Evolutionary conservation across 2,113 vertebrate genomes (phyloP).

Genomic region (Numenius arquata): DNA sequence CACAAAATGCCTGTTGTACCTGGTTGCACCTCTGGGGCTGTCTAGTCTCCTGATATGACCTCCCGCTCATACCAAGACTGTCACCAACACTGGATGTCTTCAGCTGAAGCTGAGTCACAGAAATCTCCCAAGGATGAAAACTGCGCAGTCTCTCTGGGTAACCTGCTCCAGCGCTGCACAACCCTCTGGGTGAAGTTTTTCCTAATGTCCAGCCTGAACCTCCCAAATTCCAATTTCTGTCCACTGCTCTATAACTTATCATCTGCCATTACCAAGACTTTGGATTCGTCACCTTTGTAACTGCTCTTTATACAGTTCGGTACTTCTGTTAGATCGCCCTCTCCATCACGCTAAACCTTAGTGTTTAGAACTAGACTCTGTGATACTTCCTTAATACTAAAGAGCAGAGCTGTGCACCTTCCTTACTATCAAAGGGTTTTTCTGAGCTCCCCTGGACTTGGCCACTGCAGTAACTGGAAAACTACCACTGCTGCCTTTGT

Average conservation of each 20-base stretch:
- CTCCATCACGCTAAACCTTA: not conserved
- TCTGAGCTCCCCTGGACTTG: not conserved
- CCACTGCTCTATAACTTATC: not conserved
- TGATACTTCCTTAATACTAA: not conserved
- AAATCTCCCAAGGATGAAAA: not conserved
- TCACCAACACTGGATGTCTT: fast-evolving
- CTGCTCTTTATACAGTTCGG: not conserved
- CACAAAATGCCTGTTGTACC: not conserved
- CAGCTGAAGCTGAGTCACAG: not conserved
- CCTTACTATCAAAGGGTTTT: not conserved
- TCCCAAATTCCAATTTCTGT: not conserved
- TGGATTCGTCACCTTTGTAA: not conserved
- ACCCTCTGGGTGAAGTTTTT: not conserved
- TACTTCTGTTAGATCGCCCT: not conserved
- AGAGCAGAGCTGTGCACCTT: not conserved
- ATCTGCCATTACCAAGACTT: not conserved
- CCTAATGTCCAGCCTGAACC: not conserved
- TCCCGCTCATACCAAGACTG: not conserved
- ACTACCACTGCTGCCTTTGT: not conserved
- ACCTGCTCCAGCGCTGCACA: not conserved
- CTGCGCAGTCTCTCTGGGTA: not conserved
- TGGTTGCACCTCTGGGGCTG: not conserved
- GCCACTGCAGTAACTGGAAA: not conserved
- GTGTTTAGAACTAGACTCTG: not conserved
- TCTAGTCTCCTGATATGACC: not conserved